Evolutionary conservation across 1,140 invertebrate genomes (phyloP), one percentile per base, ranked within the genome.

Genomic region (Oreohelix idahoensis): DNA sequence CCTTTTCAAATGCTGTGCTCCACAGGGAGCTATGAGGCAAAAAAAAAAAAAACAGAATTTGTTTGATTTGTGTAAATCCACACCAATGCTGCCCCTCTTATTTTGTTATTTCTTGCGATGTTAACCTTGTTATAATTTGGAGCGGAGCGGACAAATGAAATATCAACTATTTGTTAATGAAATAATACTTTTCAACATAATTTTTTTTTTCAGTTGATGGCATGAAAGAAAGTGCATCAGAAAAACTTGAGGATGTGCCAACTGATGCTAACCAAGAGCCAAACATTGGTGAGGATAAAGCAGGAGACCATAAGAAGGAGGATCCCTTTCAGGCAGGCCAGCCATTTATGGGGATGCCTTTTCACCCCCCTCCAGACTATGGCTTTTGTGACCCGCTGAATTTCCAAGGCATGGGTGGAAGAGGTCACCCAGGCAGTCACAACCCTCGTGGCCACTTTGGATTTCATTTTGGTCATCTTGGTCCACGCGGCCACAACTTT

Each of bases 161-260:
- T n/a, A n/a, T n/a, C n/a, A n/a, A n/a, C n/a, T n/a, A n/a, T n/a
- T 45, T 45, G 15, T 45, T 45, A 45, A 45, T 15, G 15, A 45
- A 8, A 45, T 45, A 45, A 45, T 45, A 45, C 15, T 45, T 5
- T 45, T 45, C 5, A 45, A 45, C 42, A 15, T 45, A 15, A 45
- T 5, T 29, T 74, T 73, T 8, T 42, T 38, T 73, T 73, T 73
- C 71, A 73, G 71, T 73, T 73, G 71, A 73, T 13, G 71, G 71
- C 13, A 36, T 42, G 17, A 73, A 73, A 42, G 71, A 73, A 45
- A 42, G 1, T 4, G 71, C 1, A 11, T 73, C 38, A 10, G 71
- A 73, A 73, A 42, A 23, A 5, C 17, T 13, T 73, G 38, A 26
- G 1, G 36, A 42, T 32, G 20, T 8, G 11, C n/a, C 8, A 66